A percentile compares a stretch with the other conserved stretches of the same genome.
phyloP scores from a whole-genome alignment of 2,113 vertebrate genomes.

The Pituophis catenifer region DNA sequence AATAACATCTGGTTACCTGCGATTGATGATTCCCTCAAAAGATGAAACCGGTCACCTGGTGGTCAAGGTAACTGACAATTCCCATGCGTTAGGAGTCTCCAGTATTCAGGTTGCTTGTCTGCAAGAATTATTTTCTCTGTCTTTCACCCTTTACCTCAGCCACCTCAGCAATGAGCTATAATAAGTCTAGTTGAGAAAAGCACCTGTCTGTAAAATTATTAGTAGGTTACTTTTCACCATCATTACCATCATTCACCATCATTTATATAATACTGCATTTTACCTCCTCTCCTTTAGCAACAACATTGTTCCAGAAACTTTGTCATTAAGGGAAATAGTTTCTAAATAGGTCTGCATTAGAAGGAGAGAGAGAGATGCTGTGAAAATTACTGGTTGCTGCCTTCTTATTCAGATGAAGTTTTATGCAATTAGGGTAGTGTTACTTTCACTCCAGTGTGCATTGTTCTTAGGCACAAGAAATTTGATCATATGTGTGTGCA shows the following conservation, averaged over 20 bases:
- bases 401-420: background rate
- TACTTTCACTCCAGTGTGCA: background rate
- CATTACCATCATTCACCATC: background rate
- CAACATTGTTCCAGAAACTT: background rate
- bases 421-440: background rate
- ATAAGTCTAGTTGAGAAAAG: background rate
- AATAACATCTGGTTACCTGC: background rate
- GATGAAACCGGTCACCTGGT: background rate
- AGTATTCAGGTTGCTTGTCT: background rate
- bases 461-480: background rate
- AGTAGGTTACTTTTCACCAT: background rate
- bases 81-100: background rate
- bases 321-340: background rate
- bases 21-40: background rate
- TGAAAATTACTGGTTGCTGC: background rate
- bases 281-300: background rate
- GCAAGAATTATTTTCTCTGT: background rate
- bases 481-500: background rate
- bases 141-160: background rate
- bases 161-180: background rate
- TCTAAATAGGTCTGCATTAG: background rate
- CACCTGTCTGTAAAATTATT: background rate
- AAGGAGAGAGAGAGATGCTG: background rate
- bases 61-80: background rate
- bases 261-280: background rate